These are phyloP conservation scores for Allolobophora icterica DNA, from an alignment of 2,888 invertebrate species.

Conservation along the genomic window DNA sequence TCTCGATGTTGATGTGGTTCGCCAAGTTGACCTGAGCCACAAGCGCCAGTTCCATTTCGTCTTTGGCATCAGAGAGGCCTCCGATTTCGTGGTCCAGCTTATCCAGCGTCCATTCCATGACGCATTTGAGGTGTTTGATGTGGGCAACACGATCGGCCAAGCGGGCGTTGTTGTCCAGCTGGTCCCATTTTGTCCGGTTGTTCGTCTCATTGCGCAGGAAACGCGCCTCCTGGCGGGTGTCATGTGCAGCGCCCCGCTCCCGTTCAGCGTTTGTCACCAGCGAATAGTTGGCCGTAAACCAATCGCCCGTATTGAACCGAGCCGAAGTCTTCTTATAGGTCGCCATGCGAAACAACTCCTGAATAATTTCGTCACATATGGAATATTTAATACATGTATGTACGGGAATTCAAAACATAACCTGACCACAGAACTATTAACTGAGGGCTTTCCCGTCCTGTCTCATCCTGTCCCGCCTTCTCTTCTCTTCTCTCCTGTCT, in stretches of 20 bases:
- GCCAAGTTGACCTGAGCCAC: slow-evolving; percentile 55
- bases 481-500: no score
- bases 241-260: slow-evolving; percentile 62
- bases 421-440: no score
- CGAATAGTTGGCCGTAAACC: slow-evolving; percentile 64
- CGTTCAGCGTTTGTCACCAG: slow-evolving; percentile 65
- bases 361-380: neutral
- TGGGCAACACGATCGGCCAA: slow-evolving; percentile 63
- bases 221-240: slow-evolving; percentile 63
- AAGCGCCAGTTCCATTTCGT: slow-evolving; percentile 34
- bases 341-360: slow-evolving; percentile 55
- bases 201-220: slow-evolving; percentile 65
- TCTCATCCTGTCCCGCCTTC: no score
- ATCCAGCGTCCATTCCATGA: slow-evolving; percentile 60
- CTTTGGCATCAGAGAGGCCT: slow-evolving; percentile 37
- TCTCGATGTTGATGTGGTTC: slow-evolving; percentile 63
- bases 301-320: slow-evolving; percentile 62
- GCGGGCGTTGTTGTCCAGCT: slow-evolving; percentile 64
- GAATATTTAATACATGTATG: neutral
- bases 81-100: slow-evolving; percentile 48
- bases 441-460: no score
- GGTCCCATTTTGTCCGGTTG: slow-evolving; percentile 66
- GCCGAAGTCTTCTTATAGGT: slow-evolving; percentile 59
- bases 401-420: no score
- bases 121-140: slow-evolving; percentile 59